Conservation (phyloP, 1,140 invertebrate genomes). For the Aphis gossypii region DNA sequence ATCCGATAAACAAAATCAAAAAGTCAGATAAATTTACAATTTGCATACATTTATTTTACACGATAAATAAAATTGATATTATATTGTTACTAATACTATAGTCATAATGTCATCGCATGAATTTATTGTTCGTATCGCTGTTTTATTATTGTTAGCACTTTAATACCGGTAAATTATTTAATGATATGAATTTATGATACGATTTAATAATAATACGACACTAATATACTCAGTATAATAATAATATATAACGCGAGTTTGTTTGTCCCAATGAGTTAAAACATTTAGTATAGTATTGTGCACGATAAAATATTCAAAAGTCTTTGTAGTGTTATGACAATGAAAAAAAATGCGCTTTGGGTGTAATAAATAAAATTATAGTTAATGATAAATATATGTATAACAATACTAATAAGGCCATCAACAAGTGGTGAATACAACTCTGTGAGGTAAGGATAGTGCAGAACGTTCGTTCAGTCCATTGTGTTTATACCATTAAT, state of each 20-base stretch:
- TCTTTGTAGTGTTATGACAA: not conserved
- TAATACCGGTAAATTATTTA: slow-evolving; percentile 17
- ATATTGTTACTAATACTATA: not conserved
- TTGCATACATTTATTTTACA: not conserved
- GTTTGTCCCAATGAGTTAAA: not conserved
- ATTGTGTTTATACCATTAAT: not conserved
- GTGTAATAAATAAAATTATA: not conserved
- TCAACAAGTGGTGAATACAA: slow-evolving; percentile 19
- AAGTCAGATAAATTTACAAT: not conserved
- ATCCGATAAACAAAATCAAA: not conserved
- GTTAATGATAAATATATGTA: not conserved
- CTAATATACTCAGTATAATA: not conserved
- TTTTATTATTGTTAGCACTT: not conserved
- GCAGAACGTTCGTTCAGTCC: not conserved
- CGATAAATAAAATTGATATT: not conserved
- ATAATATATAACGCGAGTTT: slow-evolving; percentile 7
- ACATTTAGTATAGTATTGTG: slow-evolving; percentile 30
- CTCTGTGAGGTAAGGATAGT: not conserved
- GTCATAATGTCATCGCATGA: not conserved
- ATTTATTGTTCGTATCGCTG: not conserved
- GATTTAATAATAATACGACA: not conserved
- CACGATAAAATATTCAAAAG: slow-evolving; percentile 31
- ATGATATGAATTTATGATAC: not conserved
- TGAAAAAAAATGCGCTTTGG: not conserved
- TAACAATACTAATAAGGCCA: not conserved